A percentile compares a stretch with the other conserved stretches of the same genome.
Evolutionary conservation across 2,797 vertebrate genomes (phyloP).

Genomic region (Periophthalmus magnuspinnatus): DNA sequence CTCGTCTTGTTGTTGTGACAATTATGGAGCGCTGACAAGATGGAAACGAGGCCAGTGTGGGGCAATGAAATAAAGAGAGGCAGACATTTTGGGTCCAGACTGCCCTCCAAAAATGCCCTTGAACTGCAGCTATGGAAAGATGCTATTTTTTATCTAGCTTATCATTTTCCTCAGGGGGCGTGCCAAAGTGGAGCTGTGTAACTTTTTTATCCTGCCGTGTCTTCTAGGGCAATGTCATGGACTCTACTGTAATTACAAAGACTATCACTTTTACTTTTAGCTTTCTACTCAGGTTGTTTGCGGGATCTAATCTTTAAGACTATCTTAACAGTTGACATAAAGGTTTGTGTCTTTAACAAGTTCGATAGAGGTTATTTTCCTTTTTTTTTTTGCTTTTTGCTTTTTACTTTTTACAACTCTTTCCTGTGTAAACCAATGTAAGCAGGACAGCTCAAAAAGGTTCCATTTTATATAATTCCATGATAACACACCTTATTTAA

Average conservation of each 20-base stretch:
- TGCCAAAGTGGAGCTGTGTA: not conserved
- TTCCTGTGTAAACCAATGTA: too few species aligned
- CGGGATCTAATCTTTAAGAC: not conserved
- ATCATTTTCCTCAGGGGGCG: constrained; percentile 1
- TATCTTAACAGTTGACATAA: not conserved
- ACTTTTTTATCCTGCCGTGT: not conserved
- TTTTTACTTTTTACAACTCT: too few species aligned
- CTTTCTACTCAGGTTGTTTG: not conserved
- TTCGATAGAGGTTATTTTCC: too few species aligned
- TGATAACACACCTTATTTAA: too few species aligned
- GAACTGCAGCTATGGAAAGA: constrained; percentile 22
- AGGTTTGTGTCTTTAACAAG: too few species aligned
- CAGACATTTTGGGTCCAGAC: constrained; percentile 19
- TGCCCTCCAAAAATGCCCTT: constrained; percentile 31
- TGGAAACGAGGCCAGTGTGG: constrained; percentile 19
- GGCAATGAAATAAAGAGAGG: constrained; percentile 17
- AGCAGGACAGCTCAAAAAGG: too few species aligned
- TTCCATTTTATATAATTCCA: too few species aligned
- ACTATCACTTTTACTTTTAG: not conserved
- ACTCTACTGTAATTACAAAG: not conserved
- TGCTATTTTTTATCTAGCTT: constrained; percentile 5
- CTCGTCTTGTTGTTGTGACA: constrained; percentile 46
- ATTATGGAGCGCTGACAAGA: constrained; percentile 40
- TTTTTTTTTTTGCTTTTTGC: too few species aligned
- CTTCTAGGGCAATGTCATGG: constrained; percentile 1